Percentiles rank a stretch among this genome's conserved stretches.
Evolutionary conservation across 1,140 invertebrate genomes (phyloP).

Genomic region (Psilanteris sp.): DNA sequence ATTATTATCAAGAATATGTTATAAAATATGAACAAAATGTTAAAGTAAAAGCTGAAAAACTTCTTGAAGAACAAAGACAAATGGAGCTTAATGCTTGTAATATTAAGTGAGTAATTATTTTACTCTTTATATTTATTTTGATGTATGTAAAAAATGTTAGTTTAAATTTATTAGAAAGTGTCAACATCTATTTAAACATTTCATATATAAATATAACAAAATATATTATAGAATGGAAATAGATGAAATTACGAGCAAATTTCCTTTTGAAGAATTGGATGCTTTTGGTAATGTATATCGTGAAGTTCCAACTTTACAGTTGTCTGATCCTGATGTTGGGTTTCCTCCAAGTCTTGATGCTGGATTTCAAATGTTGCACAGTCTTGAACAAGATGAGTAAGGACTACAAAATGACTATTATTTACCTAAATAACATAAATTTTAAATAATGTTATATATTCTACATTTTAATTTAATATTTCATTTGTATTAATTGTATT

Average conservation of each 20-base stretch:
- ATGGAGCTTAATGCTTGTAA: conserved; percentile 71
- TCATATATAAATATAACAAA: too few relatives aligned
- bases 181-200: too few relatives aligned
- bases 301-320: conserved; percentile 76
- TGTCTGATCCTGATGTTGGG: conserved; percentile 78
- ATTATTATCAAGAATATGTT: conserved; percentile 81
- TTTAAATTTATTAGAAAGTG: too few relatives aligned
- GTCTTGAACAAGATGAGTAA: conserved; percentile 79
- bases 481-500: too few relatives aligned
- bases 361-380: conserved; percentile 80
- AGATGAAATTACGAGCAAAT: conserved; percentile 73
- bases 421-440: background rate
- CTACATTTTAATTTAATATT: too few relatives aligned
- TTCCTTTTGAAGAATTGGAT: conserved; percentile 76
- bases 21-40: conserved; percentile 79
- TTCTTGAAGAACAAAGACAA: conserved; percentile 79
- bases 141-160: too few relatives aligned
- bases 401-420: conserved; percentile 45
- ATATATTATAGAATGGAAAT: conserved; percentile 77
- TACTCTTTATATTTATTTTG: too few relatives aligned
- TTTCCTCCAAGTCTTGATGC: conserved; percentile 79
- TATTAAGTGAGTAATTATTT: conserved; percentile 70
- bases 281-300: conserved; percentile 75
- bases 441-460: background rate
- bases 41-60: conserved; percentile 75